A percentile compares a stretch with the other conserved stretches of the same genome.
These are phyloP conservation scores for Trididemnum miniatum DNA, from an alignment of 23 tunicate genomes.

Conservation along the genomic window DNA sequence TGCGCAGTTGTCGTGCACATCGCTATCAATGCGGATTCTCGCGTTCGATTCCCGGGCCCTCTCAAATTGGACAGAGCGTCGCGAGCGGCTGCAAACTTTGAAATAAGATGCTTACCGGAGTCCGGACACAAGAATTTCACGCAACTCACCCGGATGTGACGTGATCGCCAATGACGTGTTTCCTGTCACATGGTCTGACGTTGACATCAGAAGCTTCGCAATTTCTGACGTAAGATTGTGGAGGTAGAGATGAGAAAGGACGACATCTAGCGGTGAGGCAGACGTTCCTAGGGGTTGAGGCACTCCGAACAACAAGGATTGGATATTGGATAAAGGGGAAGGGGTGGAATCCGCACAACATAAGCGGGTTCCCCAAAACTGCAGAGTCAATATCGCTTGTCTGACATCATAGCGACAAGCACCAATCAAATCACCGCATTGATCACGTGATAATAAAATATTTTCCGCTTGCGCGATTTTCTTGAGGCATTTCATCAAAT, in stretches of 20 bases:
- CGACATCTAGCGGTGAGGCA: not conserved
- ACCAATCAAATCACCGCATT: not conserved
- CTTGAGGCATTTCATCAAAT: not conserved
- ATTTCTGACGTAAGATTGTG: not conserved
- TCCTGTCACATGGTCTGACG: too few relatives aligned
- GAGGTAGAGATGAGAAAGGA: not conserved
- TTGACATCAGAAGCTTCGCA: not conserved
- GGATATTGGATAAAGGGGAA: not conserved
- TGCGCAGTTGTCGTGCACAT: too few relatives aligned
- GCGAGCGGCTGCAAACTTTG: too few relatives aligned
- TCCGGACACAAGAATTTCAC: too few relatives aligned
- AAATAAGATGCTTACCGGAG: too few relatives aligned
- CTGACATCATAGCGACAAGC: constrained; percentile 8
- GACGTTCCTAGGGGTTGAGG: not conserved
- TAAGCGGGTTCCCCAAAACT: not conserved
- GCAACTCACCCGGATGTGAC: not conserved
- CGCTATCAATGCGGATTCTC: too few relatives aligned
- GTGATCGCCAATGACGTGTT: not conserved
- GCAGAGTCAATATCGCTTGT: not conserved
- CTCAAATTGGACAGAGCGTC: too few relatives aligned
- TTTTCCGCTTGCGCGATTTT: not conserved
- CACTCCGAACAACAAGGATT: not conserved
- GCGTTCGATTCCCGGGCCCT: too few relatives aligned
- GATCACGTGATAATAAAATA: not conserved
- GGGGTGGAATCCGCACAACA: not conserved